These are phyloP conservation scores for Listronotus oregonensis DNA, from an alignment of 1,140 invertebrate species.

Conservation along the genomic window DNA sequence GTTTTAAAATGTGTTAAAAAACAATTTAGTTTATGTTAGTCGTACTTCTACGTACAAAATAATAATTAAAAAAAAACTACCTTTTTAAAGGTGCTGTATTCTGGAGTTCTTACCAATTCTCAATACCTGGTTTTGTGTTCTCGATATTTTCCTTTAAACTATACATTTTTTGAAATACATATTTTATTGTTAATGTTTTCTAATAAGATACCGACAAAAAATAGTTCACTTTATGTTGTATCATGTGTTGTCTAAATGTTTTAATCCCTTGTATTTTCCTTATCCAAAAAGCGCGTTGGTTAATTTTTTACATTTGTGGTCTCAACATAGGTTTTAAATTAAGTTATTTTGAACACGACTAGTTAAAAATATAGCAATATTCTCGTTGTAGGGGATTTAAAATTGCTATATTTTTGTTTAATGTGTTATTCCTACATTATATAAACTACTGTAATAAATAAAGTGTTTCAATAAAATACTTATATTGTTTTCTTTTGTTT, in stretches of 20 bases:
- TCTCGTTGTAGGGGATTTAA: constrained; percentile 39
- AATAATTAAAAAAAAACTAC: no score
- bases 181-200: no score
- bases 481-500: constrained; percentile 35
- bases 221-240: no score
- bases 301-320: constrained; percentile 35
- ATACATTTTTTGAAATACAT: no score
- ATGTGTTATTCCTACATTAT: constrained; percentile 42
- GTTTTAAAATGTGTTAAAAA: no score
- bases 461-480: constrained; percentile 45
- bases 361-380: constrained; percentile 17
- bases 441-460: constrained; percentile 43
- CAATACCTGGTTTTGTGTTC: no score
- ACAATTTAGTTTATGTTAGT: no score
- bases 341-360: constrained; percentile 43
- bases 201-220: no score
- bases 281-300: constrained; percentile 11
- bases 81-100: no score
- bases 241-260: background rate
- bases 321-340: constrained; percentile 40
- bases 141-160: no score
- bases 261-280: constrained; percentile 7
- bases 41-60: no score
- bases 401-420: constrained; percentile 34
- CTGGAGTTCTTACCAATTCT: no score